Percentiles rank a stretch among this genome's conserved stretches.
Evolutionary conservation across 2,888 invertebrate genomes (phyloP).

Genomic region (Trypoxylon attenuatum): DNA sequence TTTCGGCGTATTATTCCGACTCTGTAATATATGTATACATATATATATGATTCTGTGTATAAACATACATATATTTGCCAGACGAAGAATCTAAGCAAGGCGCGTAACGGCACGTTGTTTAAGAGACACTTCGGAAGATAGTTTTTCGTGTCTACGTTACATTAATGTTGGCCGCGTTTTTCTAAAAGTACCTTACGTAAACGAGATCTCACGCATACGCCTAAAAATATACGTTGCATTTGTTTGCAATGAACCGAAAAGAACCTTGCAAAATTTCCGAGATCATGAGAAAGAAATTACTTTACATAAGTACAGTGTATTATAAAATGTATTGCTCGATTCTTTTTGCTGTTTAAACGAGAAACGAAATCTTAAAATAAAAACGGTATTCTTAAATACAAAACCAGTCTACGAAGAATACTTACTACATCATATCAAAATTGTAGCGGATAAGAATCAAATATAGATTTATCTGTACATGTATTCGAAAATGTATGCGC

Average conservation of each 20-base stretch:
- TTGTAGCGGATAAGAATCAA: conserved; percentile 44
- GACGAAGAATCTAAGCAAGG: neutral
- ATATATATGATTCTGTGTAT: too few species aligned
- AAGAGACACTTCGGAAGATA: too few species aligned
- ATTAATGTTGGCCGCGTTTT: too few species aligned
- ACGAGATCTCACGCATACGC: too few species aligned
- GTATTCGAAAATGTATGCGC: conserved; percentile 12
- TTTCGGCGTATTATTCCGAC: too few species aligned
- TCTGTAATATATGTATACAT: too few species aligned
- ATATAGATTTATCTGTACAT: conserved; percentile 32
- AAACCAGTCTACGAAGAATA: conserved; percentile 36
- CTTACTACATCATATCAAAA: conserved; percentile 52
- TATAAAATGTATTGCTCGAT: conserved; percentile 32
- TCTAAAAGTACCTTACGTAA: too few species aligned
- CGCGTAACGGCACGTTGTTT: neutral
- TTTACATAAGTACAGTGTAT: conserved; percentile 30
- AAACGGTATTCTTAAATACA: conserved; percentile 45
- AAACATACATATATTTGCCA: too few species aligned
- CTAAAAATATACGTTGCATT: too few species aligned
- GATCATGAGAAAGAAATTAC: conserved; percentile 9
- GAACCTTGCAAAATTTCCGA: conserved; percentile 14
- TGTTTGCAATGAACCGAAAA: neutral
- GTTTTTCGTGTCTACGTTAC: too few species aligned
- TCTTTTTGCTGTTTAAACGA: conserved; percentile 45
- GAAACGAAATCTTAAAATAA: conserved; percentile 24